Evolutionary conservation across 2,888 invertebrate species (phyloP).

Genomic region (Malthinus flaveolus): DNA sequence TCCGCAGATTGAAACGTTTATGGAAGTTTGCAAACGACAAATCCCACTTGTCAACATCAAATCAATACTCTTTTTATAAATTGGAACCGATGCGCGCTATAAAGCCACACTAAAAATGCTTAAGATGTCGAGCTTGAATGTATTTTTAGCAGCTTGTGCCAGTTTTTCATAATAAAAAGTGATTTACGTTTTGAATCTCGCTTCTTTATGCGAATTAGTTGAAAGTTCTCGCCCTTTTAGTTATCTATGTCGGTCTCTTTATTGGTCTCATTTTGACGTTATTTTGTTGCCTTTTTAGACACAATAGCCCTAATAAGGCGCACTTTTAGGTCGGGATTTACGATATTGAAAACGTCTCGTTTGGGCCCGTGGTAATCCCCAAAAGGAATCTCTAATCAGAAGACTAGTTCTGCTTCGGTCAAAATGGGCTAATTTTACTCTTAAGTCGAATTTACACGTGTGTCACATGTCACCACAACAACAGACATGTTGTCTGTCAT

Average conservation of each 20-base stretch:
- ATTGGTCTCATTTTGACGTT: slow-evolving; percentile 11
- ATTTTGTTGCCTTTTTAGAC: not conserved
- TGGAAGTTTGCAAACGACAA: slow-evolving; percentile 25
- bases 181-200: slow-evolving; percentile 25
- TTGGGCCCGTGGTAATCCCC: too few species aligned
- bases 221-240: slow-evolving; percentile 8
- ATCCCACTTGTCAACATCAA: slow-evolving; percentile 27
- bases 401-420: too few species aligned
- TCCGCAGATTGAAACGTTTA: slow-evolving; percentile 25
- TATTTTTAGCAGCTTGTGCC: slow-evolving; percentile 27
- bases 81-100: slow-evolving; percentile 26
- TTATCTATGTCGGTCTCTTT: slow-evolving; percentile 16
- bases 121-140: slow-evolving; percentile 20
- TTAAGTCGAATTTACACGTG: too few species aligned
- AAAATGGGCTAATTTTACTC: too few species aligned
- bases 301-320: too few species aligned
- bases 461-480: too few species aligned
- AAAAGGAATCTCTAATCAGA: too few species aligned
- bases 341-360: too few species aligned
- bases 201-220: slow-evolving; percentile 20
- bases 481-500: too few species aligned
- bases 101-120: slow-evolving; percentile 24
- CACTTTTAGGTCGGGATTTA: too few species aligned
- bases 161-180: slow-evolving; percentile 28
- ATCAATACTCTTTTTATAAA: slow-evolving; percentile 28